Percentiles rank a stretch among this genome's conserved stretches.
Conservation (phyloP, 2,888 invertebrate species). For the Diarsia dahlii region DNA sequence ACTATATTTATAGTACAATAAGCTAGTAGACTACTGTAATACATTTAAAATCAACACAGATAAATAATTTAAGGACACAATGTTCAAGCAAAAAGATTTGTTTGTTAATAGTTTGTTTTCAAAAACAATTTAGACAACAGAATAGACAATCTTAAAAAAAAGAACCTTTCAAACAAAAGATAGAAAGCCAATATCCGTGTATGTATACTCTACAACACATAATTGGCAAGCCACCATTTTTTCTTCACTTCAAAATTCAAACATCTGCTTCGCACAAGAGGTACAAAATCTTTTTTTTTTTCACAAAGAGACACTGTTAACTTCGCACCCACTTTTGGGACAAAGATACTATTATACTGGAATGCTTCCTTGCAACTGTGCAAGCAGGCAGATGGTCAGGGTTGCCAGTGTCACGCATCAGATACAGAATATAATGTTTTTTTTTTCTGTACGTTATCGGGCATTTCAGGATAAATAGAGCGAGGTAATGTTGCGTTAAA, state of each 20-base stretch:
- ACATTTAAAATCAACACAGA: background rate
- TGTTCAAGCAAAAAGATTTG: too few species aligned
- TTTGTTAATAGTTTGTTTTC: background rate
- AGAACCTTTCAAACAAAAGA: background rate
- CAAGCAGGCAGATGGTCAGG: conserved; percentile 76
- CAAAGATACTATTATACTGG: conserved; percentile 63
- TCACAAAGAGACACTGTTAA: conserved; percentile 71
- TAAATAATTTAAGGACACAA: background rate
- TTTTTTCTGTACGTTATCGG: conserved; percentile 56
- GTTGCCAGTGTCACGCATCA: conserved; percentile 78
- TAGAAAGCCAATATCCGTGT: conserved; percentile 21
- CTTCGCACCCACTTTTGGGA: conserved; percentile 78
- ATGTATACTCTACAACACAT: conserved; percentile 21
- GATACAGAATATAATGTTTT: conserved; percentile 50
- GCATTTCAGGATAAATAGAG: conserved; percentile 59
- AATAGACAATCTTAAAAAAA: background rate
- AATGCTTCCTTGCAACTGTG: conserved; percentile 72
- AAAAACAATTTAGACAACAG: background rate
- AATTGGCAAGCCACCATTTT: conserved; percentile 47
- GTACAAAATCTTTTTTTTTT: conserved; percentile 38
- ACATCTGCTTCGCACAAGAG: conserved; percentile 65
- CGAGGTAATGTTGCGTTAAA: conserved; percentile 44
- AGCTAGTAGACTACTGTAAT: too few species aligned
- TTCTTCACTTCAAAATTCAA: conserved; percentile 38
- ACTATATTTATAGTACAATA: too few species aligned